phyloP scores from a whole-genome alignment of 2,888 invertebrate genomes.

The Orthosia gracilis region DNA sequence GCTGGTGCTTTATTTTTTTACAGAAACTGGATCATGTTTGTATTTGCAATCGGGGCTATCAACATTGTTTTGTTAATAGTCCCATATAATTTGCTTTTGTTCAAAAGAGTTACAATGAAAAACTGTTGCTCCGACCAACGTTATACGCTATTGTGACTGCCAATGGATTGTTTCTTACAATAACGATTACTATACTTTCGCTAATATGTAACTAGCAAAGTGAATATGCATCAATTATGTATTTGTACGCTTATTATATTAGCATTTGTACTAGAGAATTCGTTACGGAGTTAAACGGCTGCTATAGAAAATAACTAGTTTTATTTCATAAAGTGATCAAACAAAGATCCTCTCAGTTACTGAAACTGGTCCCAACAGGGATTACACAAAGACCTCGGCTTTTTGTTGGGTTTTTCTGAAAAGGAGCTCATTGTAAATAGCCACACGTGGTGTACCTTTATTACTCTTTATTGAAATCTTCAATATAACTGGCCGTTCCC shows the following conservation, averaged over 20 bases:
- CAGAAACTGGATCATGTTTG: conserved; percentile 8
- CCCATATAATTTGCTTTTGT: conserved; percentile 1
- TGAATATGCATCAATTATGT: conserved; percentile 25
- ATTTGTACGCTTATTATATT: conserved; percentile 7
- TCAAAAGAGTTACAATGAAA: conserved; percentile 21
- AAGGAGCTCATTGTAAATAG: not conserved
- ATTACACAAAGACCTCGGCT: not conserved
- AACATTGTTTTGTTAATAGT: conserved; percentile 13
- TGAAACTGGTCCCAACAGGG: not conserved
- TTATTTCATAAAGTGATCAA: not conserved
- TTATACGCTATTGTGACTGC: conserved; percentile 9
- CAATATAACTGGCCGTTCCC: not conserved
- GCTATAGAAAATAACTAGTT: conserved; percentile 2
- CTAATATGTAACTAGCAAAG: conserved; percentile 29
- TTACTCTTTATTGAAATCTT: not conserved
- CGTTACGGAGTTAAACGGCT: not conserved
- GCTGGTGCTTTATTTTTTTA: not conserved
- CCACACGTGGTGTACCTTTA: not conserved
- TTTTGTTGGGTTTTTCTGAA: not conserved
- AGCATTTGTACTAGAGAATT: conserved; percentile 4
- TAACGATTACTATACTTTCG: conserved; percentile 36
- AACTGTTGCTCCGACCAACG: not conserved
- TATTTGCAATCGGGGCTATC: conserved; percentile 3
- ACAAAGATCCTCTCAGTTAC: not conserved
- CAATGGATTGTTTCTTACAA: conserved; percentile 22